Conservation (phyloP, 1,140 invertebrate species). For the Lethocerus indicus region DNA sequence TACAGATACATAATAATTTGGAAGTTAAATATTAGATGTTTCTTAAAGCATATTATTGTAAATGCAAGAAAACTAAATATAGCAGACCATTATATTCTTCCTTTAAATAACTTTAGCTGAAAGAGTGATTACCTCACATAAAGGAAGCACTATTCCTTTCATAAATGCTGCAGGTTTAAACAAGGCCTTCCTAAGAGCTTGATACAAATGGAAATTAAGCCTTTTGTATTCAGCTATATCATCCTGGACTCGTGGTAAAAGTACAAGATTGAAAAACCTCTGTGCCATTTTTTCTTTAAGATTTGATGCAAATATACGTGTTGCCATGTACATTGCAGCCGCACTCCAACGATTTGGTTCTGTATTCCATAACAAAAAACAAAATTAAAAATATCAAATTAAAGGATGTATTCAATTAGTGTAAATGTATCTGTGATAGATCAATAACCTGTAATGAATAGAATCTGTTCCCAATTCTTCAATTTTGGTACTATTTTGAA, state of each 20-base stretch:
- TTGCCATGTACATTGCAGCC: conserved; percentile 91
- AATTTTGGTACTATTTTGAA: conserved; percentile 93
- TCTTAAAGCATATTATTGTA: background rate
- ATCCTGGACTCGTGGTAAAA: conserved; percentile 84
- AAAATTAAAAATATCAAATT: background rate
- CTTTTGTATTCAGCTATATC: conserved; percentile 90
- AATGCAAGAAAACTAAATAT: conserved; percentile 13
- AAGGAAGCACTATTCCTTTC: conserved; percentile 86
- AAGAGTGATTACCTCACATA: conserved; percentile 51
- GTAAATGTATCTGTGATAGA: background rate
- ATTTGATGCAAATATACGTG: conserved; percentile 90
- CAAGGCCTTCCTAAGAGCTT: conserved; percentile 80
- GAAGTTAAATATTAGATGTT: background rate
- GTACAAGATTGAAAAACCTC: conserved; percentile 84
- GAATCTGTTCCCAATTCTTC: conserved; percentile 90
- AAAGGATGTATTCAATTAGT: background rate
- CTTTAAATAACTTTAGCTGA: conserved; percentile 14
- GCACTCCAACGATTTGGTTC: conserved; percentile 71
- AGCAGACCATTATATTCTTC: conserved; percentile 21
- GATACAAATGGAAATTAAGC: conserved; percentile 93
- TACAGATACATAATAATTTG: too few relatives aligned
- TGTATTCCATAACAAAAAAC: conserved; percentile 13
- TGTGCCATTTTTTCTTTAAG: conserved; percentile 93
- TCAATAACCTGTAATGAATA: conserved; percentile 53
- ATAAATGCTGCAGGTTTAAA: conserved; percentile 98